Evolutionary conservation across 2,797 vertebrate species (phyloP), one percentile per base, ranked within the genome.

Genomic region (Aeoliscus strigatus): DNA sequence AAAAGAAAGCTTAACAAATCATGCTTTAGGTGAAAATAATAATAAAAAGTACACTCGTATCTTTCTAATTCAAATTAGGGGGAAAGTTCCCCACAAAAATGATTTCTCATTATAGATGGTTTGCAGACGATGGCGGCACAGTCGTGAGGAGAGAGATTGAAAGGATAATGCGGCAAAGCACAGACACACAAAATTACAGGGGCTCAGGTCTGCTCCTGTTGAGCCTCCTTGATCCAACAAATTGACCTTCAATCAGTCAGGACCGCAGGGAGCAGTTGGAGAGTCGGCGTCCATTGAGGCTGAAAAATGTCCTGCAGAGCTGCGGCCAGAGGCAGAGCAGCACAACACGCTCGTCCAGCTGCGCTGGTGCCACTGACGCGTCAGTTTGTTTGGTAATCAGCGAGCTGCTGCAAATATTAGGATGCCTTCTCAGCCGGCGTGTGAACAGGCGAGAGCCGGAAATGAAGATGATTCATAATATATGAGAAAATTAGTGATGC

Each of bases 171-270:
- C 14, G 3, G 42, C 31, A 17, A 64, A 64, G 57, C 48, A 70
- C 50, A 60, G 54, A 63, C 65, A 40, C 47, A 39, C 63, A 62
- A 53, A 66, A 67, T 71, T 38, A 72, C 35, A 52, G 56, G 50
- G 39, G 33, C 50, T 61, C 46, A 23, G 65, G 38, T 12, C 18
- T 18, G 46, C 48, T 46, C 52, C 51, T 28, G 35, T 32, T 53
- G 49, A 39, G 65, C 32, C 51, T 51, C 43, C 66, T 51, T 73
- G 66, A 79, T 66, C 62, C 53, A 51, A 26, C 31, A 59, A 62
- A 79, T 71, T 74, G 75, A 77, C 79, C 72, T 55, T 51, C 54
- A 55, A 73, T 75, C 68, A 51, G 52, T 53, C 62, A 12, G 35
- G 43, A 65, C 62, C 41, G 29, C 61, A 51, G 60, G 67, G 60